A percentile compares a stretch with the other conserved stretches of the same genome.
These are phyloP conservation scores for Sterna hirundo DNA, from an alignment of 2,113 vertebrate genomes.

Conservation along the genomic window DNA sequence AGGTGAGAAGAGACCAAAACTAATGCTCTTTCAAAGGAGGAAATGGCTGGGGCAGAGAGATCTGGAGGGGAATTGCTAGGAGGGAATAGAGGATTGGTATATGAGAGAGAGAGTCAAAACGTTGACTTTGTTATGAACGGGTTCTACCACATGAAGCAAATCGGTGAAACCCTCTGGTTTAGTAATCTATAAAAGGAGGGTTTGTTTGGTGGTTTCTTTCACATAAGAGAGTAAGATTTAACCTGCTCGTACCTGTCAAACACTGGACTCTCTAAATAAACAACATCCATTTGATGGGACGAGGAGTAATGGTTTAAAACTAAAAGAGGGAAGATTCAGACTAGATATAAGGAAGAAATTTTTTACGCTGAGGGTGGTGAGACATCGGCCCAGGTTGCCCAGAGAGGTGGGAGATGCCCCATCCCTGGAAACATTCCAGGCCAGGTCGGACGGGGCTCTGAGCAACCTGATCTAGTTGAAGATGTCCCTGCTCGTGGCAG, in stretches of 20 bases:
- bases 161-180: not conserved
- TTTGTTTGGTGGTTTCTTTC: not conserved
- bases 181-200: not conserved
- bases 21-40: not conserved
- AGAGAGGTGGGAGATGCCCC: not conserved
- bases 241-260: not conserved
- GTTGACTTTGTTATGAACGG: not conserved
- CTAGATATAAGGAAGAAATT: not conserved
- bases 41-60: rapidly evolving
- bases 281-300: not conserved
- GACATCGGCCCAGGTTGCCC: not conserved
- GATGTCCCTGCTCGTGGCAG: not conserved
- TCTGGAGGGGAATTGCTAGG: too few relatives aligned
- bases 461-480: not conserved
- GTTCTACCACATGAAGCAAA: rapidly evolving
- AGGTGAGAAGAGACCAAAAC: not conserved
- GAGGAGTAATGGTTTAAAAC: not conserved
- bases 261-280: not conserved
- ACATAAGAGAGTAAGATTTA: not conserved
- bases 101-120: not conserved
- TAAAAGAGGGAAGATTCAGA: not conserved
- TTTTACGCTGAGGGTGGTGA: not conserved
- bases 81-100: not conserved
- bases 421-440: not conserved
- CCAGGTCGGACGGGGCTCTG: not conserved